These are phyloP conservation scores for Circaetus cinerascens DNA, from an alignment of 2,113 vertebrate species.

Conservation along the genomic window DNA sequence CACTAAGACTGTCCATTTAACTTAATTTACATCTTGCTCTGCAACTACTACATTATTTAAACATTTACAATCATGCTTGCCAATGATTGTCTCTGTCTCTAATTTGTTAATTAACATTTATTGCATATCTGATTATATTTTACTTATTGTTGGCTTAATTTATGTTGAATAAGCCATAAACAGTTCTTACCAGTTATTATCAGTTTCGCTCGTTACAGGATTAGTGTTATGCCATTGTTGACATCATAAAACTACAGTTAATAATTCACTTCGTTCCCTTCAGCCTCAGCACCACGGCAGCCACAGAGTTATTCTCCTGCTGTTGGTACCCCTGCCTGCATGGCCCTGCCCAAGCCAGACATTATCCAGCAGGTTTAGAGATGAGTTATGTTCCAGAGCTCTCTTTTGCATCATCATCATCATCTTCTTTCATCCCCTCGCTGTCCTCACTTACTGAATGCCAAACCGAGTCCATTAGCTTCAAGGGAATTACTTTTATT, in stretches of 20 bases:
- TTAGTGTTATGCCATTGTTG: background rate
- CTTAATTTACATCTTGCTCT: background rate
- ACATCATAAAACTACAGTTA: background rate
- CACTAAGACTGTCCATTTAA: background rate
- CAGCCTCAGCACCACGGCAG: background rate
- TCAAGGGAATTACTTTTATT: background rate
- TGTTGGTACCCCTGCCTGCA: background rate
- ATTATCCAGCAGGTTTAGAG: background rate
- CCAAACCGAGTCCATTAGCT: background rate
- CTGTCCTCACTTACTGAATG: background rate
- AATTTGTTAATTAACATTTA: background rate
- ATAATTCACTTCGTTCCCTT: background rate
- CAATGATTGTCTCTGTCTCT: background rate
- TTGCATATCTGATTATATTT: background rate
- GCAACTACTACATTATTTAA: background rate
- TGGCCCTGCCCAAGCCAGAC: background rate
- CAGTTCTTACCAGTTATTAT: background rate
- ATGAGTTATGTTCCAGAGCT: background rate
- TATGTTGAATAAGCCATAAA: background rate
- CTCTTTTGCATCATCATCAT: background rate
- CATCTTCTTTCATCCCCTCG: background rate
- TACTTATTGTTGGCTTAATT: background rate
- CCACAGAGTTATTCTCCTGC: background rate
- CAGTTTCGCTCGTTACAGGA: background rate
- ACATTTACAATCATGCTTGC: background rate